A percentile compares a stretch with the other conserved stretches of the same genome.
These are phyloP conservation scores for Glossosoma conforme DNA, from an alignment of 1,140 invertebrate genomes.

Conservation along the genomic window DNA sequence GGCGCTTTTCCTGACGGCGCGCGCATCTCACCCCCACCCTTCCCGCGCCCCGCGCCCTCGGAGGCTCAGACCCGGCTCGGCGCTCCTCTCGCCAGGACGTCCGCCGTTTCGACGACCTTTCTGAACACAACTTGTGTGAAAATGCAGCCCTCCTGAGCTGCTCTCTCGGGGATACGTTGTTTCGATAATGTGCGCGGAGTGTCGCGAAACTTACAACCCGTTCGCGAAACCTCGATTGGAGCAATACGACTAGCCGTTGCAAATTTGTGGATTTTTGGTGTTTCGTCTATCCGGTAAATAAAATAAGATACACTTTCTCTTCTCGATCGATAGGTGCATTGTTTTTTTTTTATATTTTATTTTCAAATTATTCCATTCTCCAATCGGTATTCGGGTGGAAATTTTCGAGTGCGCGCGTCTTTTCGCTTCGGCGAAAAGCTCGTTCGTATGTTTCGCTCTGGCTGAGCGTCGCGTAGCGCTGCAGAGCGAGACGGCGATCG, in stretches of 20 bases:
- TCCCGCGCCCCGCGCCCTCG: neutral
- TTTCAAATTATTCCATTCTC: slow-evolving; percentile 14
- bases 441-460: slow-evolving; percentile 17
- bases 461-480: neutral
- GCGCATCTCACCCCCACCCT: neutral
- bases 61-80: neutral
- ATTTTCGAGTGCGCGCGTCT: slow-evolving; percentile 29
- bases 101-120: too few species aligned
- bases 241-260: neutral
- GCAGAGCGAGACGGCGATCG: slow-evolving; percentile 3
- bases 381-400: slow-evolving; percentile 17
- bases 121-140: too few species aligned
- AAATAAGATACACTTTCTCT: neutral
- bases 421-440: too few species aligned
- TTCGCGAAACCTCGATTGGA: neutral
- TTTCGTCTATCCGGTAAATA: slow-evolving; percentile 13
- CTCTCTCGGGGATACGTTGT: neutral
- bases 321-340: neutral
- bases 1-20: neutral
- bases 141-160: neutral
- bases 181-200: slow-evolving; percentile 11
- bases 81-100: slow-evolving; percentile 8
- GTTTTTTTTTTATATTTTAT: slow-evolving; percentile 3
- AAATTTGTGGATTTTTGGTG: neutral
- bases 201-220: slow-evolving; percentile 7